A percentile compares a stretch with the other conserved stretches of the same genome.
These are phyloP conservation scores for Tryphoninae sp. DNA, from an alignment of 2,888 invertebrate species.

Conservation along the genomic window DNA sequence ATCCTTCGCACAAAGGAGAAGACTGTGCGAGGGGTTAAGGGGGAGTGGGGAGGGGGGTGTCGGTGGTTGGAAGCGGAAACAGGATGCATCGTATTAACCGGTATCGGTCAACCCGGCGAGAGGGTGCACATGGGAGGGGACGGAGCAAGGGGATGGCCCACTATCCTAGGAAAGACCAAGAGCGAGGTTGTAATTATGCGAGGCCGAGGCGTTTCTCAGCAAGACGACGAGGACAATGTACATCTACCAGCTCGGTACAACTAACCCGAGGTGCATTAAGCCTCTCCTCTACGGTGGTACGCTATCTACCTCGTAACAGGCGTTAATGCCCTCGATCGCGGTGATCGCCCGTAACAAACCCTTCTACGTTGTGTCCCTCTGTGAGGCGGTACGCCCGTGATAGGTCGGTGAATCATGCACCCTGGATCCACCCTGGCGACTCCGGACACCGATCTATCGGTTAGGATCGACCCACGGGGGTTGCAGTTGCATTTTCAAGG, in stretches of 20 bases:
- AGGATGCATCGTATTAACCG: constrained; percentile 52
- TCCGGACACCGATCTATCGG: constrained; percentile 48
- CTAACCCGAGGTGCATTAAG: constrained; percentile 58
- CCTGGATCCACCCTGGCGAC: constrained; percentile 30
- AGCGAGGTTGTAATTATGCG: constrained; percentile 43
- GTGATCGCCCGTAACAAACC: constrained; percentile 58
- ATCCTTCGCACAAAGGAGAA: constrained; percentile 38
- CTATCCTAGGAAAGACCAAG: background rate
- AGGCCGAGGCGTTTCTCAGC: constrained; percentile 22
- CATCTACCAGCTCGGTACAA: constrained; percentile 16
- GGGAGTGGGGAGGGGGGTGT: background rate
- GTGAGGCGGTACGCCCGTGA: constrained; percentile 31
- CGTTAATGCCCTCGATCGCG: constrained; percentile 65
- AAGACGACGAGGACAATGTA: constrained; percentile 58
- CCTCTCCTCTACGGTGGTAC: constrained; percentile 34
- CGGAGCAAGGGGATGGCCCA: constrained; percentile 1
- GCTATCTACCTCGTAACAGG: constrained; percentile 65
- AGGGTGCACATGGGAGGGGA: constrained; percentile 10
- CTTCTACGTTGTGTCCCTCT: background rate
- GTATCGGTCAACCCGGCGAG: constrained; percentile 20
- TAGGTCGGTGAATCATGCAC: constrained; percentile 48
- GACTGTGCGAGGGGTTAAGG: background rate
- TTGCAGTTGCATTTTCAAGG: constrained; percentile 45
- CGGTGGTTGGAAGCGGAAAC: constrained; percentile 32
- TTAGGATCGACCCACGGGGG: constrained; percentile 43